Evolutionary conservation across 2,888 invertebrate species (phyloP), one percentile per base, ranked within the genome.

Genomic region (Cancer borealis): DNA sequence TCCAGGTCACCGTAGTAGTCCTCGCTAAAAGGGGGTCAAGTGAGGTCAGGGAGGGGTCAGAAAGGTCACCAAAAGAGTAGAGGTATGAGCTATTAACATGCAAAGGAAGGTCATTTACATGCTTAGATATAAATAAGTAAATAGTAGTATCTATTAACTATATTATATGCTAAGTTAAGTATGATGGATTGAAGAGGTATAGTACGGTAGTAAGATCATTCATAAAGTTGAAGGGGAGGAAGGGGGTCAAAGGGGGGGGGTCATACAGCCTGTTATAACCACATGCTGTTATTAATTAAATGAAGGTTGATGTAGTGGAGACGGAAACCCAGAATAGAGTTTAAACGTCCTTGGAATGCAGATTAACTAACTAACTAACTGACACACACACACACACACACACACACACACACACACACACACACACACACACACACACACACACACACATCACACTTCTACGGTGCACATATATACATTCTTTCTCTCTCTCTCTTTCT

Each of bases 1-100:
- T 96, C 96, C 89, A 96, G 95, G 91, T 96, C 96, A 3, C 96
- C 96, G 93, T 96, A 96, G 95, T 96, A 96, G 88, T 96, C 96
- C 95, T 96, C 96, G 94, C 96, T 96, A 95, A 79, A 84, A 54
- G n/a, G 84, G 91, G 92, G 60, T 54, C 90, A 90, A 46, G 49
- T n/a, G 21, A 60, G 93, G 93, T 91, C 79, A 91, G 93, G 91
- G 21, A 60, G 5, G 39, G 47, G 39, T 17, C 17, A 49, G 39
- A 84, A 8, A 84, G 39, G 84, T 10, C 39, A 84, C 10, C 39
- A 30, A 39, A 12, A 17, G 26, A 73, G 39, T 30, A 17, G 30
- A 17, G 39, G 39, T 5, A 14, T 84, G 84, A 30, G 3, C 39
- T 26, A n/a, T 26, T 84, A 39, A 14, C 84, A 84, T 84, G 84